Evolutionary conservation across 2,113 vertebrate genomes (phyloP), one percentile per base, ranked within the genome.

Genomic region (Ailuropoda melanoleuca): DNA sequence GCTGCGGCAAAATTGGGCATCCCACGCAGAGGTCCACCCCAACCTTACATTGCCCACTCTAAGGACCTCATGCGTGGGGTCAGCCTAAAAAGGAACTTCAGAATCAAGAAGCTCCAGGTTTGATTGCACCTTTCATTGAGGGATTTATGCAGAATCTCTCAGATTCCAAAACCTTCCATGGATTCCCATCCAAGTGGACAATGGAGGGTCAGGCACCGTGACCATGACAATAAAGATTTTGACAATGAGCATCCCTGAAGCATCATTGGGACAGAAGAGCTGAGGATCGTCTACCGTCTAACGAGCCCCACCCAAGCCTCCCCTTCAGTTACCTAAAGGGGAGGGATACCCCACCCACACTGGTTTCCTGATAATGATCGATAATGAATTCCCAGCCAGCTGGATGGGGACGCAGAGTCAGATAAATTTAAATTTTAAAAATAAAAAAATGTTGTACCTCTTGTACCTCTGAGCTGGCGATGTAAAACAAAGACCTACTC

Each of bases 31-130:
- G n/a, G 48, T 55, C 56, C 23, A 18, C 68, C 46, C 29, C 19
- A 2, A 6, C 0, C 12, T 81, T 12, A 12, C 4, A 0, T 0
- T 23, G 78, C 15, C 5, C 8, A 4, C 8, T 29, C 66, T 43
- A 17, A 53, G 19, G 37, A 60, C 21, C 0, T 1, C 19, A 19
- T 12, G 9, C 12, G 0, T 8, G 15, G 23, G 4, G 46, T 29
- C 10, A 12, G 29, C 23, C 1, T 24, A 53, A 66, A 29, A 48
- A 93, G 24, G 29, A 77, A 48, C 2, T 1, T 46, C 21, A 37
- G 18, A 37, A 26, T 84, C 31, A 31, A 50, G 37, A 62, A 88
- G 39, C 37, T 8, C 68, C 29, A 2, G 21, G 12, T 56, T 23
- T 4, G 17, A 43, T 46, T 31, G 26, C 31, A 29, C 0, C 1